Evolutionary conservation across 2,113 vertebrate species (phyloP).

Genomic region (Tetrax tetrax): DNA sequence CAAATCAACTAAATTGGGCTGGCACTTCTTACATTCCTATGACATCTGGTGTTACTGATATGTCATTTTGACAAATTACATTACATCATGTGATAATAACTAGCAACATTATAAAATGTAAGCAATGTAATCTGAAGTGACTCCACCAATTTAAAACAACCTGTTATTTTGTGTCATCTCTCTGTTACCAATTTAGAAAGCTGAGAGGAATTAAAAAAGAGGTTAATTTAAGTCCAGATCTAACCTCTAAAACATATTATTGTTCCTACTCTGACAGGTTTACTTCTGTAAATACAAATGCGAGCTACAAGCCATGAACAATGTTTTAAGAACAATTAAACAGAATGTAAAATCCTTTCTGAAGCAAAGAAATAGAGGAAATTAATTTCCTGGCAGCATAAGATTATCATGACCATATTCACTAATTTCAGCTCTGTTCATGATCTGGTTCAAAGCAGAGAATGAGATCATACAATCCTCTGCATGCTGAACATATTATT

Average conservation of each 20-base stretch:
- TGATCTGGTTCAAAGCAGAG: neutral
- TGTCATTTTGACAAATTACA: constrained; percentile 35
- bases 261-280: neutral
- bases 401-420: neutral
- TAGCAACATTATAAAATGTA: constrained; percentile 10
- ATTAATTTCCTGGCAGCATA: neutral
- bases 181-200: constrained; percentile 12
- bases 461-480: neutral
- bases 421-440: neutral
- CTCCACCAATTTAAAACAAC: constrained; percentile 27
- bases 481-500: neutral
- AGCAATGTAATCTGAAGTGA: constrained; percentile 4
- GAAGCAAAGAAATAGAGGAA: neutral
- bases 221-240: neutral
- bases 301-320: neutral
- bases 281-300: neutral
- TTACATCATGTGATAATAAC: constrained; percentile 27
- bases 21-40: neutral
- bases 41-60: constrained; percentile 49
- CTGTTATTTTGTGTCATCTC: constrained; percentile 4
- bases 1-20: constrained; percentile 31
- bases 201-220: neutral
- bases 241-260: neutral
- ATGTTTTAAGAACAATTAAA: neutral
- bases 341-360: neutral